These are phyloP conservation scores for Eueremaeus valkanovi DNA, from an alignment of 2,888 invertebrate species.

Conservation along the genomic window DNA sequence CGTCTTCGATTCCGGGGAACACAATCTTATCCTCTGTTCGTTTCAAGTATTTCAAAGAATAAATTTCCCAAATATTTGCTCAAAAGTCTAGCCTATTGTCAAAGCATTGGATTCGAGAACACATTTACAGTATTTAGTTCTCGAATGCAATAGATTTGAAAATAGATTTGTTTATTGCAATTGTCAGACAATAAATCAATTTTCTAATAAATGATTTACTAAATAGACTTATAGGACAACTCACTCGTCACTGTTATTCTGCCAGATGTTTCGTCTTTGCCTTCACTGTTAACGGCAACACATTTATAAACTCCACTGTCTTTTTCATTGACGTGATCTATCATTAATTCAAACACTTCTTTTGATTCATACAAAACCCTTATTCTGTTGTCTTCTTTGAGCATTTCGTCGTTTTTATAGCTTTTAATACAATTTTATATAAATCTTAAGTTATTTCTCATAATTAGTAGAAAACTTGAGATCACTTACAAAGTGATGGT, in stretches of 20 bases:
- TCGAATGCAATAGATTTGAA: too few species aligned
- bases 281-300: slow-evolving; percentile 73
- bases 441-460: not conserved
- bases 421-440: slow-evolving; percentile 56
- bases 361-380: slow-evolving; percentile 70
- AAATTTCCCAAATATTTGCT: too few species aligned
- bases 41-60: not conserved
- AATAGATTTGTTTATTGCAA: too few species aligned
- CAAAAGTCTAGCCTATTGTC: too few species aligned
- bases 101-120: too few species aligned
- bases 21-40: slow-evolving; percentile 45
- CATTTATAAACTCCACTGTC: slow-evolving; percentile 84
- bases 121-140: too few species aligned
- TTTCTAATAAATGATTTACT: not conserved
- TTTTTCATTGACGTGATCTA: slow-evolving; percentile 68
- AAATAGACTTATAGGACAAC: slow-evolving; percentile 30
- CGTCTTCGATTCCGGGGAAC: slow-evolving; percentile 45
- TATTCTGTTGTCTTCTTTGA: slow-evolving; percentile 64
- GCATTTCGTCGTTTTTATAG: slow-evolving; percentile 73
- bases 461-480: too few species aligned
- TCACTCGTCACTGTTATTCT: slow-evolving; percentile 69
- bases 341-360: slow-evolving; percentile 82
- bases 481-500: slow-evolving; percentile 81
- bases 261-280: slow-evolving; percentile 70
- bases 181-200: not conserved